phyloP scores from a whole-genome alignment of 1,140 invertebrate genomes.

The Apis cerana region DNA sequence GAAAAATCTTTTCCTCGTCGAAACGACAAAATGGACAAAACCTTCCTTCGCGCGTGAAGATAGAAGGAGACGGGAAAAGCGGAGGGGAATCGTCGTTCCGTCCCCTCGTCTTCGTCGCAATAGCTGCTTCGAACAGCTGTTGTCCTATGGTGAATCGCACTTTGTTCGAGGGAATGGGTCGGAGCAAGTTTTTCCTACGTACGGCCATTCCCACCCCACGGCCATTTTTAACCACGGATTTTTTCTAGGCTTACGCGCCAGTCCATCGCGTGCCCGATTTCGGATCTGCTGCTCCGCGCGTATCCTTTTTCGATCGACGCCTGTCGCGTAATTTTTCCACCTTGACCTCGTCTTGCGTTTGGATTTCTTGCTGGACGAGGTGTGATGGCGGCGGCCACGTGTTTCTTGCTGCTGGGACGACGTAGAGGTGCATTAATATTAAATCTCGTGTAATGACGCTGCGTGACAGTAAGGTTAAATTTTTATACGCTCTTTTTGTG shows the following conservation, averaged over 20 bases:
- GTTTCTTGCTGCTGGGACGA: neutral
- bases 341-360: neutral
- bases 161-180: slow-evolving; percentile 56
- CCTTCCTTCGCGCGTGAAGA: neutral
- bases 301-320: neutral
- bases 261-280: slow-evolving; percentile 60
- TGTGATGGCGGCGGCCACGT: neutral
- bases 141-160: slow-evolving; percentile 59
- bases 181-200: slow-evolving; percentile 58
- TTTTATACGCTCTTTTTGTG: too few relatives aligned
- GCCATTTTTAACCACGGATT: slow-evolving; percentile 47
- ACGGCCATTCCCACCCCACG: slow-evolving; percentile 45
- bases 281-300: slow-evolving; percentile 25
- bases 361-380: slow-evolving; percentile 6
- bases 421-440: too few relatives aligned
- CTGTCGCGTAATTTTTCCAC: neutral
- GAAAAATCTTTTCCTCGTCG: slow-evolving; percentile 15
- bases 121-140: slow-evolving; percentile 68
- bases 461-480: too few relatives aligned
- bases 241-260: slow-evolving; percentile 48
- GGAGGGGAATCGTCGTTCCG: slow-evolving; percentile 54
- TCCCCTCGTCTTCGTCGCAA: slow-evolving; percentile 53
- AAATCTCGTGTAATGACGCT: too few relatives aligned
- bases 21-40: slow-evolving; percentile 12
- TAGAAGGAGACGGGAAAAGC: slow-evolving; percentile 9